These are phyloP conservation scores for Mimumesa dahlbomi DNA, from an alignment of 2,888 invertebrate species.

Conservation along the genomic window DNA sequence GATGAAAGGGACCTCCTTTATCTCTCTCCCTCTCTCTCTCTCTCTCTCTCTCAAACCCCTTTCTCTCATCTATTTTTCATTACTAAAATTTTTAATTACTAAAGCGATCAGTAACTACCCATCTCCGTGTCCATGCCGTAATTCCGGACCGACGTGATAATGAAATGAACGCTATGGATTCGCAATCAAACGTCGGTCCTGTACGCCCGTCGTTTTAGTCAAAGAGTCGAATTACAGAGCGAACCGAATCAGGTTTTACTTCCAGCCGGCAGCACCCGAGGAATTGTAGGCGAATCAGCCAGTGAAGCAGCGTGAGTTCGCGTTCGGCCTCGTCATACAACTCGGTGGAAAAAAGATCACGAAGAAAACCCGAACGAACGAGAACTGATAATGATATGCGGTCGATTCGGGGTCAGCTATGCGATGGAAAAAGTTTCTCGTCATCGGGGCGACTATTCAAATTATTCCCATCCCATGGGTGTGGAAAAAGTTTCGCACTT, in stretches of 20 bases:
- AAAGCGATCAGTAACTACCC: too few relatives aligned
- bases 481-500: constrained; percentile 40
- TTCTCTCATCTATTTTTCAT: too few relatives aligned
- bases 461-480: constrained; percentile 48
- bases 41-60: too few relatives aligned
- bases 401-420: constrained; percentile 35
- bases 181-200: too few relatives aligned
- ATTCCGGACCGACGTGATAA: too few relatives aligned
- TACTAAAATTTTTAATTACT: too few relatives aligned
- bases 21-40: too few relatives aligned
- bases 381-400: constrained; percentile 59
- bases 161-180: too few relatives aligned
- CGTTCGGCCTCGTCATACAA: constrained; percentile 20
- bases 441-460: constrained; percentile 51
- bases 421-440: constrained; percentile 58
- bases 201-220: too few relatives aligned
- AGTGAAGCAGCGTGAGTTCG: constrained; percentile 3
- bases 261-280: constrained; percentile 31
- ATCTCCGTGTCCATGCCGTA: too few relatives aligned
- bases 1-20: too few relatives aligned
- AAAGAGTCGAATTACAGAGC: constrained; percentile 21
- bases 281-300: constrained; percentile 25
- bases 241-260: constrained; percentile 37
- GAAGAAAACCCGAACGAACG: constrained; percentile 35
- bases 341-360: neutral